phyloP scores from a whole-genome alignment of 2,113 vertebrate genomes.

The Cryptoleucopteryx plumbea region DNA sequence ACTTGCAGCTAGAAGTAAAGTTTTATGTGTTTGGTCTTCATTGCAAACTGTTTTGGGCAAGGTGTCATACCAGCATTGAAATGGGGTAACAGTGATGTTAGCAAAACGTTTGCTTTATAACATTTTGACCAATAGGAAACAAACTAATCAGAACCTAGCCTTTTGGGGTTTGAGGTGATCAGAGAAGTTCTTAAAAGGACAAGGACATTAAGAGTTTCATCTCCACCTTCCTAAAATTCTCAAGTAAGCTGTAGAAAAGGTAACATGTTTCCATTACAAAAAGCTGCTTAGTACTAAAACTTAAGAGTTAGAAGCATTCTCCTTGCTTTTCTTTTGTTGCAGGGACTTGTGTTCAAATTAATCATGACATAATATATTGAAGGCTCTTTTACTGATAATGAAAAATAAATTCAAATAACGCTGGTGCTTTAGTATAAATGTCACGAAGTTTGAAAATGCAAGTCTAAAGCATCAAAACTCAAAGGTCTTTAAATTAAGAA shows the following conservation, averaged over 20 bases:
- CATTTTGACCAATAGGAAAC: background rate
- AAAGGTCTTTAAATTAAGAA: slow-evolving; percentile 46
- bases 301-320: background rate
- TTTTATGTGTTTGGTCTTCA: background rate
- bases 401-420: slow-evolving; percentile 30
- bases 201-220: background rate
- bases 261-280: background rate
- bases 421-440: background rate
- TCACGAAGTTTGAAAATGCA: background rate
- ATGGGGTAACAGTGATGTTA: background rate
- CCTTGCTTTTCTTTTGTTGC: background rate
- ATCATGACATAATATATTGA: background rate
- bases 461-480: background rate
- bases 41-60: background rate
- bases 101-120: background rate
- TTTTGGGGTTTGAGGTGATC: background rate
- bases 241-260: background rate
- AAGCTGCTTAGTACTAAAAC: background rate
- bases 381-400: background rate
- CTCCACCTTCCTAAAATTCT: background rate
- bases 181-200: background rate
- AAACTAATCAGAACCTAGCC: background rate
- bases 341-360: background rate
- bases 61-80: background rate
- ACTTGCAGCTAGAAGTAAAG: background rate